Evolutionary conservation across 2,113 vertebrate genomes (phyloP), one percentile per base, ranked within the genome.

Genomic region (Proterorhinus semilunaris): DNA sequence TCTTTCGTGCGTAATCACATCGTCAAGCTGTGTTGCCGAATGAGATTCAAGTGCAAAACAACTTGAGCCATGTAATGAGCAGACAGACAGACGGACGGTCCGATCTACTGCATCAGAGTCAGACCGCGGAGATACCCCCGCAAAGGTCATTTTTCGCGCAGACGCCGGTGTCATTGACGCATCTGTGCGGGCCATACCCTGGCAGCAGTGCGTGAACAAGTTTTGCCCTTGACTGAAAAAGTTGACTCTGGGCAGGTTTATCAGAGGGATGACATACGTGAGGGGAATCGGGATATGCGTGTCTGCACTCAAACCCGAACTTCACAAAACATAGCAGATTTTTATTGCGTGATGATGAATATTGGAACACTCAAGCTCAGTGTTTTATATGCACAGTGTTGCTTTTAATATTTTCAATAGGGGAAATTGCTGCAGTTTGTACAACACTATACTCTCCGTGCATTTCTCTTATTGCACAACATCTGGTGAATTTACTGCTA

Each of bases 151-250:
- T 46, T 54, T 8, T 69, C 27, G 5, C 58, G 6, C 50, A 61
- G 1, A 62, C 63, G 7, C 61, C 42, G 36, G 62, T 59, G 80
- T 52, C 79, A 66, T 36, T 72, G 76, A 76, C 80, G 76, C 82
- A 70, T 71, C 52, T 9, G 74, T 63, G 63, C 75, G 66, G 57
- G 62, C 13, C 62, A 7, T 1, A 63, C 65, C n/a, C n/a, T 42
- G 36, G 53, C 68, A 12, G 71, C 62, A 67, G n/a, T 64, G 49
- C 74, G 16, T 0, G 7, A 48, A 36, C 52, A 85, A 86, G 75
- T 88, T 86, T 50, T 64, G 74, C 16, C 83, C 81, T 84, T 80
- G 82, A 67, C 68, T 75, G 71, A 43, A 84, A 81, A 89, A 88
- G 85, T 90, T 90, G 79, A 66, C 72, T 16, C 54, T 15, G 65